Conservation (phyloP, 2,888 invertebrate genomes). For the Siphonodentalium dalli region DNA sequence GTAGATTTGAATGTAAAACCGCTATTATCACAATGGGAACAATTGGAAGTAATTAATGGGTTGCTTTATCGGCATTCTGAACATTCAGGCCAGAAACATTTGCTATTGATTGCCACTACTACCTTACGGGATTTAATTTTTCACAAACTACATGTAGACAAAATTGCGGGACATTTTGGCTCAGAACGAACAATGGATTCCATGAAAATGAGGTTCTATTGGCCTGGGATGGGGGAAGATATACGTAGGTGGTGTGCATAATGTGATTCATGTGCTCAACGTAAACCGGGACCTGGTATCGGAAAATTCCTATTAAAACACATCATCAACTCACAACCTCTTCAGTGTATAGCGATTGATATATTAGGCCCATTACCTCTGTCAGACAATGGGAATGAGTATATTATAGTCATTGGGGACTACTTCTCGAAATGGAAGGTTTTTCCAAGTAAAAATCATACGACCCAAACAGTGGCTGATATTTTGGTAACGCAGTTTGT, state of each 20-base stretch:
- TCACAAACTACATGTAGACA: slow-evolving; percentile 14
- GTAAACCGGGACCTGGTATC: slow-evolving; percentile 31
- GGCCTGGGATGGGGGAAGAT: slow-evolving; percentile 19
- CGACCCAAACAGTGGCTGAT: too few species aligned
- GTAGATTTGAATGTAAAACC: too few species aligned
- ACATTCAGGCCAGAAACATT: not conserved
- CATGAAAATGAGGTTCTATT: slow-evolving; percentile 23
- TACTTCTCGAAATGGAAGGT: too few species aligned
- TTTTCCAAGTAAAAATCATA: too few species aligned
- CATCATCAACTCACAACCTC: slow-evolving; percentile 1
- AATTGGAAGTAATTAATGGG: too few species aligned
- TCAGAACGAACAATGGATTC: slow-evolving; percentile 21
- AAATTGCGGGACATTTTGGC: slow-evolving; percentile 26
- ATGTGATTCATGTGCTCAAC: slow-evolving; percentile 26
- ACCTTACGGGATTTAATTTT: slow-evolving; percentile 15
- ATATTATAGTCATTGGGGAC: too few species aligned
- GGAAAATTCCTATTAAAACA: slow-evolving; percentile 25
- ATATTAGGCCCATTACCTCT: slow-evolving; percentile 21
- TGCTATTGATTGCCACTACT: slow-evolving; percentile 17
- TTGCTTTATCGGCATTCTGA: too few species aligned
- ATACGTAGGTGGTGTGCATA: slow-evolving; percentile 20
- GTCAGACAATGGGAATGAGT: too few species aligned
- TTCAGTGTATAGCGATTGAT: slow-evolving; percentile 25
- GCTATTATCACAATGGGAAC: too few species aligned
- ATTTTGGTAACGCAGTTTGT: too few species aligned